Evolutionary conservation across 2,113 vertebrate species (phyloP).

Genomic region (Illadopsis cleaveri): DNA sequence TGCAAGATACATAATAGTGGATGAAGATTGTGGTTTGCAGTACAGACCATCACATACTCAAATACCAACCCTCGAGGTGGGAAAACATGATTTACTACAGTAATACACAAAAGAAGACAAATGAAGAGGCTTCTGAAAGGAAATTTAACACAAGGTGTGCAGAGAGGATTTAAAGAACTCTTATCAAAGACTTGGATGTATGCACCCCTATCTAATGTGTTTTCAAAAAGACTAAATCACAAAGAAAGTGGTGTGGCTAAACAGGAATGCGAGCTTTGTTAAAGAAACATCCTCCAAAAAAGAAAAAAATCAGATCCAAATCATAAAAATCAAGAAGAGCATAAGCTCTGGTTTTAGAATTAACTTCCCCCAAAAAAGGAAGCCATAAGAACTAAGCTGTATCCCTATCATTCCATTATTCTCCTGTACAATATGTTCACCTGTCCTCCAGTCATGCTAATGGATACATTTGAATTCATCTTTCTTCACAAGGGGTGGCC

Average conservation of each 20-base stretch:
- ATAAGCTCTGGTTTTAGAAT: neutral
- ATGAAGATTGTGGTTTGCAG: neutral
- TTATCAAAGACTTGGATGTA: neutral
- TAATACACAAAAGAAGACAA: neutral
- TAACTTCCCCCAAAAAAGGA: neutral
- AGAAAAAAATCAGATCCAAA: neutral
- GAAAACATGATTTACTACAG: neutral
- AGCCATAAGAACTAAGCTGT: neutral
- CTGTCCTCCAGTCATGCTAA: neutral
- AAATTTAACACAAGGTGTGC: neutral
- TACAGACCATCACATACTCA: neutral
- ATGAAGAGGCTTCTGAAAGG: neutral
- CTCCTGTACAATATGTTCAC: neutral
- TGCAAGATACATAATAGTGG: neutral
- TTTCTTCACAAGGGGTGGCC: neutral
- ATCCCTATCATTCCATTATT: neutral
- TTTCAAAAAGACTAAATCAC: neutral
- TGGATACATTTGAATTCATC: neutral
- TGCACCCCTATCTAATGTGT: neutral
- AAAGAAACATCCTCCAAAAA: neutral
- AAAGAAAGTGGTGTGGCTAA: neutral
- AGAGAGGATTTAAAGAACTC: neutral
- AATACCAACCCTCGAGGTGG: neutral
- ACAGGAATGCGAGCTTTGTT: neutral
- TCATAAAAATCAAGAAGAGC: neutral